Evolutionary conservation across 1,140 invertebrate species (phyloP).

Genomic region (Saxidomus purpurata): DNA sequence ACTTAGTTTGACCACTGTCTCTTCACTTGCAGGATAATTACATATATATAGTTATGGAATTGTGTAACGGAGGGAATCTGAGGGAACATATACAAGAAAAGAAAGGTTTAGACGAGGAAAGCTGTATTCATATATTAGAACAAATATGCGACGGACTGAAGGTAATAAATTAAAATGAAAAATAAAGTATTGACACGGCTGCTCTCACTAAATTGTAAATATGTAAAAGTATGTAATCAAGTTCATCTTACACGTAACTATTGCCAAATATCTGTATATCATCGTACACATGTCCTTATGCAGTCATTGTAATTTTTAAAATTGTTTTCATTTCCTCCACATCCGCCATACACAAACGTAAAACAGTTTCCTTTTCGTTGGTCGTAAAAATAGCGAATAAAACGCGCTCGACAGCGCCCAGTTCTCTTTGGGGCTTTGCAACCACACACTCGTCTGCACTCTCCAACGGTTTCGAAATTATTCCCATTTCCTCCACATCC

Average conservation of each 20-base stretch:
- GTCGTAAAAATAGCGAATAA: not conserved
- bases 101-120: not conserved
- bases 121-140: not conserved
- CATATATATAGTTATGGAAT: not conserved
- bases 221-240: too few relatives aligned
- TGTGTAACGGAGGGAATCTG: not conserved
- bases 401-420: not conserved
- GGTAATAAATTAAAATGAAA: too few relatives aligned
- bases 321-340: constrained; percentile 6
- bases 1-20: too few relatives aligned
- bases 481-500: too few relatives aligned
- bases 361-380: not conserved
- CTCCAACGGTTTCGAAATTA: too few relatives aligned
- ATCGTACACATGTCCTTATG: not conserved
- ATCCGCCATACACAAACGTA: not conserved
- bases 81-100: not conserved
- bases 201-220: too few relatives aligned
- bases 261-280: too few relatives aligned
- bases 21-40: not conserved
- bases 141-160: not conserved
- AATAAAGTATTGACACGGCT: too few relatives aligned
- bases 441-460: too few relatives aligned
- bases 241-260: too few relatives aligned
- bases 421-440: not conserved
- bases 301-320: not conserved